Evolutionary conservation across 1,140 invertebrate genomes (phyloP), one percentile per base, ranked within the genome.

Genomic region (Drosophila sproati): DNA sequence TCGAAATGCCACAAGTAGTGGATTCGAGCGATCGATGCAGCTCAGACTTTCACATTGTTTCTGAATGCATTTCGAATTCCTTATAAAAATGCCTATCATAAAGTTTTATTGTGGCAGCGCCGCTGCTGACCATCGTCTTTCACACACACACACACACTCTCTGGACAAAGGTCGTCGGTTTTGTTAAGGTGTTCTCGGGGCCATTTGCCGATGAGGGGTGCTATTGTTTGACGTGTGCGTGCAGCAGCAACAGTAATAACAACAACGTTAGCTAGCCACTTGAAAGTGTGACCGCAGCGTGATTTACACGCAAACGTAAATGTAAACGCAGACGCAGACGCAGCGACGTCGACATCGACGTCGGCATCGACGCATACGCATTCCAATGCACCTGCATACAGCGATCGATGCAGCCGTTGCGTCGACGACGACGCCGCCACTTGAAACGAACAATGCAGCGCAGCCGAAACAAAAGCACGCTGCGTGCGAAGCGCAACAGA

Each of bases 41-140:
- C 70, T 20, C 5, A 51, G 3, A 70, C 77, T 89, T 89, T 89
- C 77, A 66, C 55, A 60, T 48, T 55, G 60, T 52, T 63, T 67
- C 20, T 51, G 52, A 72, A 80, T 88, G 85, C 73, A 89, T 89
- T 88, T 89, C 63, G 70, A 88, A 88, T 88, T 85, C 85, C 73
- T 72, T 71, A 85, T 89, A 89, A 89, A 81, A 85, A 81, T 89
- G 80, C 85, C 80, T 85, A 89, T 89, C 85, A 89, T 89, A 89
- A 90, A 89, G 73, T 89, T 89, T 89, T 89, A 89, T 89, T 89
- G 72, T 85, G 57, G 73, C 82, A 82, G 72, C 68, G 83, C 57
- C 76, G 72, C 63, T 69, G 63, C 78, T 71, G 77, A 80, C 74
- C 75, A 50, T 61, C 3, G 2, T n/a, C 10, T 61, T 35, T 68